phyloP scores from a whole-genome alignment of 2,888 invertebrate species.

The Thysanoteuthis rhombus region DNA sequence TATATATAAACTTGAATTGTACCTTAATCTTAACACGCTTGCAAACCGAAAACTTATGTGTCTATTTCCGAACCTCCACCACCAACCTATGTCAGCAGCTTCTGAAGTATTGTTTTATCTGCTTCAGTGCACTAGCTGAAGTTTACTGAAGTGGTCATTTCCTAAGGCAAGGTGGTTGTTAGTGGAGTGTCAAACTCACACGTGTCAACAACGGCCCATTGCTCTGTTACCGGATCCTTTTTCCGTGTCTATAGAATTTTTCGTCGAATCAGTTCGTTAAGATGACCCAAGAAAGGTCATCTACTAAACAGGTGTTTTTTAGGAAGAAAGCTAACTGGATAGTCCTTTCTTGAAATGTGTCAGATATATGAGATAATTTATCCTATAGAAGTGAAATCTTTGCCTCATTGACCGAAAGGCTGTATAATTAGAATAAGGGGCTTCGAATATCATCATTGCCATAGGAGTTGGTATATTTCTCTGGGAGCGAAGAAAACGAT shows the following conservation, averaged over 20 bases:
- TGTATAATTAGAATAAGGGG: background rate
- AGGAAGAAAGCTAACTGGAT: background rate
- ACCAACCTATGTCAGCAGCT: background rate
- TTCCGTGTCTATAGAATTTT: background rate
- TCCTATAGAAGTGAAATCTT: too few relatives aligned
- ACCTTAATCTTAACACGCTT: background rate
- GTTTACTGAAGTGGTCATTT: conserved; percentile 12
- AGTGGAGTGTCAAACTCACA: background rate
- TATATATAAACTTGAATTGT: too few relatives aligned
- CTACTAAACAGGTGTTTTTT: background rate
- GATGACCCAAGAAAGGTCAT: background rate
- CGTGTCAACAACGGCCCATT: background rate
- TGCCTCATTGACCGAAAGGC: background rate
- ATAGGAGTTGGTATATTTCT: background rate
- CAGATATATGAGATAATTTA: background rate
- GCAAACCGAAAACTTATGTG: background rate
- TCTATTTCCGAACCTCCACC: background rate
- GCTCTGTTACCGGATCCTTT: background rate
- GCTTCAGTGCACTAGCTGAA: background rate
- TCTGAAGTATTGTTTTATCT: background rate
- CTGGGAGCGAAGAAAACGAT: background rate
- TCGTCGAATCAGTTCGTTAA: conserved; percentile 12
- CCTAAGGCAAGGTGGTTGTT: background rate
- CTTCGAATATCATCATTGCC: conserved; percentile 12
- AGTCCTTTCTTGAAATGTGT: background rate